Evolutionary conservation across 2,797 vertebrate genomes (phyloP).

Genomic region (Pipistrellus pygmaeus): DNA sequence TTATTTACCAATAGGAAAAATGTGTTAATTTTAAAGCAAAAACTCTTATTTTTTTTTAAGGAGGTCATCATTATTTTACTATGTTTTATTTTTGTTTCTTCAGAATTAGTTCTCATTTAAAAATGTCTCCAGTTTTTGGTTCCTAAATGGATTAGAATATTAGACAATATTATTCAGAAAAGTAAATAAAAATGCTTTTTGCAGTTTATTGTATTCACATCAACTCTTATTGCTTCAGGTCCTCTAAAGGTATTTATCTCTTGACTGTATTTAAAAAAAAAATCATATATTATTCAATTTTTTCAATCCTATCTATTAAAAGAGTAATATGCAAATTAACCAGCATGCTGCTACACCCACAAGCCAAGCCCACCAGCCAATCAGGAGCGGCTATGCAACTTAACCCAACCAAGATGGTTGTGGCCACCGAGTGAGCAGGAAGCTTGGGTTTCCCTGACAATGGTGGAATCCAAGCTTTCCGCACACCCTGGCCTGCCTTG

Average conservation of each 20-base stretch:
- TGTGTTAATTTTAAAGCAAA: background rate
- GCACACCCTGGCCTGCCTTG: too few relatives aligned
- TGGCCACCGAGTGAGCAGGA: too few relatives aligned
- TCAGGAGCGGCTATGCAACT: too few relatives aligned
- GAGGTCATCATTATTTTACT: background rate
- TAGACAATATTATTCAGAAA: background rate
- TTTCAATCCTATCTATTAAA: background rate
- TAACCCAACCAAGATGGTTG: too few relatives aligned
- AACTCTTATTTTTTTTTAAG: background rate
- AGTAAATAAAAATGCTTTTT: background rate
- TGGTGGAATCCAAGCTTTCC: too few relatives aligned
- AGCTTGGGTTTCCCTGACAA: too few relatives aligned
- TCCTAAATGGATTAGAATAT: background rate
- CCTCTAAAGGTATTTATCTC: background rate
- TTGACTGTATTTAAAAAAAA: background rate
- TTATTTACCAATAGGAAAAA: background rate
- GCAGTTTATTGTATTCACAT: background rate
- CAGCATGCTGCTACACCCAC: too few relatives aligned
- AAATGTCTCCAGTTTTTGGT: background rate
- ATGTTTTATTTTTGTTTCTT: background rate
- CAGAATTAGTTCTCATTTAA: background rate
- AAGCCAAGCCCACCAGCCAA: too few relatives aligned
- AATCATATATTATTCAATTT: background rate
- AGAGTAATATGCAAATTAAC: too few relatives aligned
- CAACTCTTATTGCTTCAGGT: background rate